Percentiles rank a stretch among this genome's conserved stretches.
Conservation (phyloP, 1,140 invertebrate species). For the Leptestheria dahalacensis region DNA sequence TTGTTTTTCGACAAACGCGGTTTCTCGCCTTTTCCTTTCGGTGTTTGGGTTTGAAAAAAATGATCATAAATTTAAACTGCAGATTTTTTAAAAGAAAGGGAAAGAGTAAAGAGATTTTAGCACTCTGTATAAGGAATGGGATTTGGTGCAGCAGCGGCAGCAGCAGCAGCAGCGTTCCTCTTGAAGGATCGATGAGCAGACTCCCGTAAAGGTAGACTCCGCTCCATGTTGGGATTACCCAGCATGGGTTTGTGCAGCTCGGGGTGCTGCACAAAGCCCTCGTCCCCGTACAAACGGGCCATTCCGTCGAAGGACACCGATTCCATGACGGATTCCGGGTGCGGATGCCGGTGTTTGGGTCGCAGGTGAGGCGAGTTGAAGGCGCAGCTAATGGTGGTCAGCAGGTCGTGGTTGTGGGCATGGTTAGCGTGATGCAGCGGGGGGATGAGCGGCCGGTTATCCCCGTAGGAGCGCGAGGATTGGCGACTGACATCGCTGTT, state of each 20-base stretch:
- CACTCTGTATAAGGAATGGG: background rate
- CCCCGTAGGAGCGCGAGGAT: conserved; percentile 61
- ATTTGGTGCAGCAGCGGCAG: background rate
- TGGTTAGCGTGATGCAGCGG: conserved; percentile 38
- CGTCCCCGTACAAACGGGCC: background rate
- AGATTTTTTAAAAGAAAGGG: no score
- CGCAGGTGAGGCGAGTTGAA: conserved; percentile 17
- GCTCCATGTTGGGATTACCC: background rate
- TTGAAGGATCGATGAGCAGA: background rate
- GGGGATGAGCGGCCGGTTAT: conserved; percentile 56
- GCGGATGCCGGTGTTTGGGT: conserved; percentile 13
- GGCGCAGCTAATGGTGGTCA: conserved; percentile 18
- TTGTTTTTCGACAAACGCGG: no score
- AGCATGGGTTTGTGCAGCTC: background rate
- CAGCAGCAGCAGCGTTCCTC: background rate
- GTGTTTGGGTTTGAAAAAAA: no score
- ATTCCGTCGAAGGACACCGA: background rate
- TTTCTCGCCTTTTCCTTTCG: no score
- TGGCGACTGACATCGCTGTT: conserved; percentile 52
- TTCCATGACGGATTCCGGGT: background rate
- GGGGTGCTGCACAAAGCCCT: background rate
- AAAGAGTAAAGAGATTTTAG: background rate
- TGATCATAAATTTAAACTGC: background rate
- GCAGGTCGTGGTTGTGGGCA: conserved; percentile 25
- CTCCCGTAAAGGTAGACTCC: background rate